Percentiles rank a stretch among this genome's conserved stretches.
Conservation (phyloP, 2,888 invertebrate genomes). For the Drosophila multiciliata region DNA sequence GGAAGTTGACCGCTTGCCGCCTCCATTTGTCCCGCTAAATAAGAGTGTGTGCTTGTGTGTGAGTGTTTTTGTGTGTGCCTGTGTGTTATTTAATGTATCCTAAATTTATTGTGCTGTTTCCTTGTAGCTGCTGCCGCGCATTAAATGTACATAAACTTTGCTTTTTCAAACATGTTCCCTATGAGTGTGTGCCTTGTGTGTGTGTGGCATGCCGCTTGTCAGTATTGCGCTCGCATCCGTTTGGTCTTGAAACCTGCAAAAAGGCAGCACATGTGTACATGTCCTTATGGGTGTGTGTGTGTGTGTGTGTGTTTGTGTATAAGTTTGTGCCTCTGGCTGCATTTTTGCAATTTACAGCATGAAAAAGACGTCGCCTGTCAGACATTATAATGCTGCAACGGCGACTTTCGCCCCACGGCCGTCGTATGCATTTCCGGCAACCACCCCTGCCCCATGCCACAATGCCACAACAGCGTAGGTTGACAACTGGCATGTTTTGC, state of each 20-base stretch:
- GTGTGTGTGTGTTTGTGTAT: slow-evolving; percentile 36
- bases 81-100: slow-evolving; percentile 81
- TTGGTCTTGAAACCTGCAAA: slow-evolving; percentile 75
- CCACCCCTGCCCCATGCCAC: background rate
- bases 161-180: slow-evolving; percentile 34
- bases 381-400: slow-evolving; percentile 76
- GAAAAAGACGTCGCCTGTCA: slow-evolving; percentile 78
- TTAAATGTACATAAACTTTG: slow-evolving; percentile 75
- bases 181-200: slow-evolving; percentile 15
- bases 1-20: slow-evolving; percentile 77
- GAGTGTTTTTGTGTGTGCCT: slow-evolving; percentile 6
- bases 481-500: slow-evolving; percentile 11
- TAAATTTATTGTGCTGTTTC: slow-evolving; percentile 80
- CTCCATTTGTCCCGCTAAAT: slow-evolving; percentile 41
- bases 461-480: background rate
- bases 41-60: slow-evolving; percentile 11
- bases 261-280: slow-evolving; percentile 52
- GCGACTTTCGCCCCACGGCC: slow-evolving; percentile 63
- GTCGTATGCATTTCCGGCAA: slow-evolving; percentile 59
- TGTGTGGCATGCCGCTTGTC: slow-evolving; percentile 58
- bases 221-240: slow-evolving; percentile 59
- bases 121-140: slow-evolving; percentile 60
- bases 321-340: slow-evolving; percentile 49
- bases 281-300: slow-evolving; percentile 27
- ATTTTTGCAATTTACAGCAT: slow-evolving; percentile 74